Percentiles rank a stretch among this genome's conserved stretches.
Conservation (phyloP, 2,797 vertebrate species). For the Macrochelys suwanniensis region DNA sequence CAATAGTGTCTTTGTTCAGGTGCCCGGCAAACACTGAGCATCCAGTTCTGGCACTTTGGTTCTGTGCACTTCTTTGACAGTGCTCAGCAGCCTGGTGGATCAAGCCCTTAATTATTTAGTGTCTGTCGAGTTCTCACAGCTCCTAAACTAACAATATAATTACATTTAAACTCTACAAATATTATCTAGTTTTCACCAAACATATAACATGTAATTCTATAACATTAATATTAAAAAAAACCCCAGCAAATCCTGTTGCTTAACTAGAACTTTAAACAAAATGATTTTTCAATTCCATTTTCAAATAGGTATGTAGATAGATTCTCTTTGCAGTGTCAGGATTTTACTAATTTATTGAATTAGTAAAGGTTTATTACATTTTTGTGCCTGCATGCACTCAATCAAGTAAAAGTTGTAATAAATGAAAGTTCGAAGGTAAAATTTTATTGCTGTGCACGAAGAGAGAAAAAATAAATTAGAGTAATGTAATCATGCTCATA, state of each 20-base stretch:
- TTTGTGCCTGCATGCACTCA: conserved; percentile 74
- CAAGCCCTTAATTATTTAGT: conserved; percentile 43
- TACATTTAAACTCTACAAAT: neutral
- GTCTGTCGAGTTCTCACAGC: conserved; percentile 28
- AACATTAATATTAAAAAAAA: neutral
- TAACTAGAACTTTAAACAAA: conserved; percentile 66
- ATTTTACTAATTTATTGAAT: conserved; percentile 84
- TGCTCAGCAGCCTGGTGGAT: neutral
- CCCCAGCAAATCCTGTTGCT: conserved; percentile 24
- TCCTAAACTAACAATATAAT: conserved; percentile 30
- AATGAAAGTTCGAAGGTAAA: conserved; percentile 82
- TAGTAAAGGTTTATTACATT: conserved; percentile 82
- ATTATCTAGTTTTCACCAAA: neutral
- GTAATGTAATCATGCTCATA: conserved; percentile 80
- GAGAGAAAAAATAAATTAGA: conserved; percentile 82
- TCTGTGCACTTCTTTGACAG: neutral
- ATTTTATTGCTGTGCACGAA: conserved; percentile 74
- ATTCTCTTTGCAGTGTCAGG: conserved; percentile 76
- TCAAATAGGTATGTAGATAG: conserved; percentile 74
- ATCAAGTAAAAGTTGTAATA: conserved; percentile 80
- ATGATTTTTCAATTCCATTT: conserved; percentile 68
- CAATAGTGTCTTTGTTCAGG: neutral
- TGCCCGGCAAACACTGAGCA: neutral
- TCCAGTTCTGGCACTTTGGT: neutral
- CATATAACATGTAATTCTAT: neutral